Percentiles rank a stretch among this genome's conserved stretches.
phyloP scores from a whole-genome alignment of 2,113 vertebrate genomes.

The Apodemus sylvaticus region DNA sequence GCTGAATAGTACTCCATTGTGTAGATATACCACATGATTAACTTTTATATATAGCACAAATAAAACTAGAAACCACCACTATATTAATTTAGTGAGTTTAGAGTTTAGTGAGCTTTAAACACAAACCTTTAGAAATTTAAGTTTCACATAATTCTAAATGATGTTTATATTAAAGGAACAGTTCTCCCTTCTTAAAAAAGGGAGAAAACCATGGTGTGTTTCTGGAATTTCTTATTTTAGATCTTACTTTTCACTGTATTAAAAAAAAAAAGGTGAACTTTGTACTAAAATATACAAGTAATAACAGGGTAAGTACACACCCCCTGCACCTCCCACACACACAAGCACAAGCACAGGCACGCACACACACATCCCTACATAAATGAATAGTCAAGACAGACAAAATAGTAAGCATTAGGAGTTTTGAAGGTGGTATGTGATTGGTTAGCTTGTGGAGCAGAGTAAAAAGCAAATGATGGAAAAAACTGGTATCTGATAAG shows the following conservation, averaged over 20 bases:
- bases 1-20: too few relatives aligned
- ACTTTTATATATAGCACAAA: background rate
- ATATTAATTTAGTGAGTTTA: too few relatives aligned
- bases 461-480: background rate
- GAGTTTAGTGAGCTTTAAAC: background rate
- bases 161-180: background rate
- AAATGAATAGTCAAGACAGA: background rate
- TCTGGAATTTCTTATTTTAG: constrained; percentile 10
- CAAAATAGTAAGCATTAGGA: background rate
- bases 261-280: background rate
- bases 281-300: constrained; percentile 8
- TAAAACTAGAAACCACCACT: background rate
- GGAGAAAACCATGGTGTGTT: background rate
- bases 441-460: background rate
- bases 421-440: background rate
- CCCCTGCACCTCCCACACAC: too few relatives aligned
- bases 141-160: background rate
- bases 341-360: background rate
- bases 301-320: background rate
- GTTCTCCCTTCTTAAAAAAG: background rate
- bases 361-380: background rate
- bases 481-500: background rate
- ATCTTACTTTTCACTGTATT: background rate
- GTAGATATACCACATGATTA: too few relatives aligned
- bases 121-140: background rate